These are phyloP conservation scores for Hexactinellida sp. DNA, from an alignment of 37 sponge, comb jelly and placozoan genomes.

Conservation along the genomic window DNA sequence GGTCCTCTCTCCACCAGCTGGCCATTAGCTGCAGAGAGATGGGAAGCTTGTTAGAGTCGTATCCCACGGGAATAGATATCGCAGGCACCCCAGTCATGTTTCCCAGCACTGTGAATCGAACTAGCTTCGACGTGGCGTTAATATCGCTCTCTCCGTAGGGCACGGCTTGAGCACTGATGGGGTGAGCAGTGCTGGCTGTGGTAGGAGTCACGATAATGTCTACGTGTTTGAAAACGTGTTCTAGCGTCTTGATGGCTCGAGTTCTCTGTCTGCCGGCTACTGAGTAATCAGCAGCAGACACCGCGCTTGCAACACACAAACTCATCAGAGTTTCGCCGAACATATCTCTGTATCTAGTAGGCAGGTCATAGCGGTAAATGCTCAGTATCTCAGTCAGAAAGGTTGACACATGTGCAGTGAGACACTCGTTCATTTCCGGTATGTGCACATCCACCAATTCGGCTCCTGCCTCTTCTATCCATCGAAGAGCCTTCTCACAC, in stretches of 20 bases:
- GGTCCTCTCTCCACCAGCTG: constrained; percentile 63
- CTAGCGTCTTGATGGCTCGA: constrained; percentile 32
- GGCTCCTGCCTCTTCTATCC: constrained; percentile 31
- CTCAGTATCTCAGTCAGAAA: background rate
- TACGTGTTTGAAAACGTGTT: constrained; percentile 19
- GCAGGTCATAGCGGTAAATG: background rate
- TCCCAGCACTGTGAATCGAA: constrained; percentile 41
- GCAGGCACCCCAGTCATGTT: constrained; percentile 57
- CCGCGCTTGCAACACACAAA: background rate
- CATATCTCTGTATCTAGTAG: background rate
- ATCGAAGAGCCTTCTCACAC: constrained; percentile 32
- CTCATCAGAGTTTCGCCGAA: background rate
- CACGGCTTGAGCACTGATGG: constrained; percentile 27
- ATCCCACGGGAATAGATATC: constrained; percentile 50
- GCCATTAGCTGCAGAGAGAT: constrained; percentile 76
- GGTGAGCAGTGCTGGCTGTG: constrained; percentile 34
- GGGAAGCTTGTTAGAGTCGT: constrained; percentile 44
- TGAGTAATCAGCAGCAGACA: background rate
- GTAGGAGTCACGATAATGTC: constrained; percentile 46
- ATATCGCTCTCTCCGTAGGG: constrained; percentile 27
- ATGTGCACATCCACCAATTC: constrained; percentile 44
- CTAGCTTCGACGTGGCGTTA: constrained; percentile 13
- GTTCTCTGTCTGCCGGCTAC: constrained; percentile 46
- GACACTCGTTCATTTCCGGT: constrained; percentile 54
- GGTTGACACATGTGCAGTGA: constrained; percentile 4